A percentile compares a stretch with the other conserved stretches of the same genome.
phyloP scores from a whole-genome alignment of 2,113 vertebrate species.

The Callipepla squamata region DNA sequence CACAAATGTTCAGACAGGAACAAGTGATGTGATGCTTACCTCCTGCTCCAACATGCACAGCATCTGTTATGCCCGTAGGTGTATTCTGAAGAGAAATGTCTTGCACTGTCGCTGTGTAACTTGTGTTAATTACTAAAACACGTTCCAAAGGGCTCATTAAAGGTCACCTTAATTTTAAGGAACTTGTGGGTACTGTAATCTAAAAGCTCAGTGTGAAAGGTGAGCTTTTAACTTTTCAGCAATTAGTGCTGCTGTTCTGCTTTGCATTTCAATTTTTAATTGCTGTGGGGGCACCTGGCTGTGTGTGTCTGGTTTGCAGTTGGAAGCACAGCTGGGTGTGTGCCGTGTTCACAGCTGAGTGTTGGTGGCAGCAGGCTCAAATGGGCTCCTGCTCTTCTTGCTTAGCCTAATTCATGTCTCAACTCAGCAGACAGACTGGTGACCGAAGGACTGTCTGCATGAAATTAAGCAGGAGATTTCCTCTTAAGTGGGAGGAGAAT shows the following conservation, averaged over 20 bases:
- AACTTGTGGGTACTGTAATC: neutral
- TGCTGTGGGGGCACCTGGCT: neutral
- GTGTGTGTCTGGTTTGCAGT: neutral
- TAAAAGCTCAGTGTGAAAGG: neutral
- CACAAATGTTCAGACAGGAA: neutral
- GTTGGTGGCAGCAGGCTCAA: neutral
- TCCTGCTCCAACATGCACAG: neutral
- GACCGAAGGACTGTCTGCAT: neutral
- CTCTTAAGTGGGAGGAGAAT: neutral
- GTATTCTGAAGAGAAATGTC: neutral
- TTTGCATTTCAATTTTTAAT: neutral
- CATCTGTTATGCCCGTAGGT: neutral
- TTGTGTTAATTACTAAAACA: neutral
- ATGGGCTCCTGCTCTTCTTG: neutral
- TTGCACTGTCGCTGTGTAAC: neutral
- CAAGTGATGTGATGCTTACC: neutral
- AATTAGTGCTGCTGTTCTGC: neutral
- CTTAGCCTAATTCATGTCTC: neutral
- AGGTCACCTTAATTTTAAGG: neutral
- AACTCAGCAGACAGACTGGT: neutral
- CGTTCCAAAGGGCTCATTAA: neutral
- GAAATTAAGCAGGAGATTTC: neutral
- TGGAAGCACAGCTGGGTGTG: neutral
- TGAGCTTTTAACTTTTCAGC: neutral
- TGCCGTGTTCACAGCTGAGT: neutral